Evolutionary conservation across 2,888 invertebrate genomes (phyloP), one percentile per base, ranked within the genome.

Genomic region (Lycocerus yunnanus): DNA sequence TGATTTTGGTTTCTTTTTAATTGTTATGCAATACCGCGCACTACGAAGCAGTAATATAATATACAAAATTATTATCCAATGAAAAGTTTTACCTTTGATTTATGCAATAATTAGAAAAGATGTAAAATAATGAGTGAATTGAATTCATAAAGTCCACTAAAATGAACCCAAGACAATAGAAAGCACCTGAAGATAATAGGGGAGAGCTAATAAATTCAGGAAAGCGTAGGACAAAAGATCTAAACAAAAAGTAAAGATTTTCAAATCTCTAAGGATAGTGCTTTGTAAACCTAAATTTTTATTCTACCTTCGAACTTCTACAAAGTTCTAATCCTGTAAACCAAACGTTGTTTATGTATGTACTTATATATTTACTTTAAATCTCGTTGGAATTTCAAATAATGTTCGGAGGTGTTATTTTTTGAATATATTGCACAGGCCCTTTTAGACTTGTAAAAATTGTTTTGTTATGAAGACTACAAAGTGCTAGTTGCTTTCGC

Each of bases 311-410:
- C 78, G 66, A 81, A 81, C 78, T 80, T 80, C 68, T 66, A 20
- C 74, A 74, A 80, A 80, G 78, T 82, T 79, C 81, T 83, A 83
- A 83, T 82, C 82, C 81, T 77, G 78, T 81, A 81, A 80, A 81
- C 79, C 80, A 79, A 80, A 80, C 80, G 78, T 78, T 81, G 80
- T 81, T 80, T 81, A 82, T 81, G 80, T 79, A 80, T 81, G 79
- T 81, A 81, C 79, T 80, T 81, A 81, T 79, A 79, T 79, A 81
- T 79, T 81, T 80, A 81, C 79, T 80, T 78, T 77, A 79, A 81
- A 82, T 81, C 83, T 80, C 79, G 77, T 79, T 78, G 78, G 79
- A 82, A 81, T 80, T 82, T 81, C 79, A 81, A 81, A 81, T 80
- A 78, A 74, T 71, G 72, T 71, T 77, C 75, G 73, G 75, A 78